phyloP scores from a whole-genome alignment of 1,140 invertebrate genomes.

The Eupristina koningsbergeri region DNA sequence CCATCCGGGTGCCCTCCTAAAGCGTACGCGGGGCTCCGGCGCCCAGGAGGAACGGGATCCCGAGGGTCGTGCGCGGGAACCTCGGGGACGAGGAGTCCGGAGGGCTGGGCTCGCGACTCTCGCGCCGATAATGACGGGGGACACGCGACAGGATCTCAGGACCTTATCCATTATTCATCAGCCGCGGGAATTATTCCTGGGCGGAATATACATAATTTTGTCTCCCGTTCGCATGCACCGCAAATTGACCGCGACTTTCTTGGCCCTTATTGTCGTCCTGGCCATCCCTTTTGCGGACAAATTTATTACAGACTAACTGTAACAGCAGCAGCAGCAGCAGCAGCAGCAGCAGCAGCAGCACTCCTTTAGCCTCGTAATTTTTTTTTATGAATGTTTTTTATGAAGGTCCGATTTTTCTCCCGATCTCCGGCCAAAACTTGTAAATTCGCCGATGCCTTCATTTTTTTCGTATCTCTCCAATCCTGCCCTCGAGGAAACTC shows the following conservation, averaged over 20 bases:
- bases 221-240: neutral
- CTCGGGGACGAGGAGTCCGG: neutral
- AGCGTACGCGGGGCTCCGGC: too few species aligned
- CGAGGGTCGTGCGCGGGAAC: neutral
- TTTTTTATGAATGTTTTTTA: too few species aligned
- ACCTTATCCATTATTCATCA: slow-evolving; percentile 51
- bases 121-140: slow-evolving; percentile 42
- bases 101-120: neutral
- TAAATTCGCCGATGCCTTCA: slow-evolving; percentile 27
- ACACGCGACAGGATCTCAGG: slow-evolving; percentile 47
- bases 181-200: slow-evolving; percentile 15
- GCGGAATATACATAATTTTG: slow-evolving; percentile 38
- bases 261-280: slow-evolving; percentile 24
- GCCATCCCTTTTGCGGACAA: neutral
- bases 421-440: neutral
- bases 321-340: too few species aligned
- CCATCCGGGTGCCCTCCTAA: neutral
- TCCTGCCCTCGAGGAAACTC: neutral
- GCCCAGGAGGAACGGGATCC: slow-evolving; percentile 24
- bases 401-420: slow-evolving; percentile 31
- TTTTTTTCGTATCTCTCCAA: too few species aligned
- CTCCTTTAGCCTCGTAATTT: too few species aligned
- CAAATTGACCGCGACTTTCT: slow-evolving; percentile 4
- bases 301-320: slow-evolving; percentile 4
- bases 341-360: too few species aligned